Percentiles rank a stretch among this genome's conserved stretches.
Evolutionary conservation across 2,888 invertebrate species (phyloP).

Genomic region (Eupeodes latifasciatus): DNA sequence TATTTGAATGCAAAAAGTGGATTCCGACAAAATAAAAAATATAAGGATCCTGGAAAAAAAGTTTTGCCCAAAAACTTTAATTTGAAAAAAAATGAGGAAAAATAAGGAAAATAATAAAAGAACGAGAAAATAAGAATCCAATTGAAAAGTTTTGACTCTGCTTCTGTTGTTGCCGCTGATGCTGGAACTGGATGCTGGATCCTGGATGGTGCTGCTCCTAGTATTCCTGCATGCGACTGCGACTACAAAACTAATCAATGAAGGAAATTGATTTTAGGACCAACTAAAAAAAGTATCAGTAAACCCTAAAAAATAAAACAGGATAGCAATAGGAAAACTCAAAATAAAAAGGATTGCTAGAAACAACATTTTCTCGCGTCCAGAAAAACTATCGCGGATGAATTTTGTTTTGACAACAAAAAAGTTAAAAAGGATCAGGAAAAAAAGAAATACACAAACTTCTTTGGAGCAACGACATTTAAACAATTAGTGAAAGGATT

Average conservation of each 20-base stretch:
- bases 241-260: conserved; percentile 75
- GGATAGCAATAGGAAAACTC: background rate
- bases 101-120: conserved; percentile 41
- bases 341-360: background rate
- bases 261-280: conserved; percentile 73
- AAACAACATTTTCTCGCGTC: conserved; percentile 39
- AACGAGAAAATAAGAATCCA: conserved; percentile 74
- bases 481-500: conserved; percentile 70
- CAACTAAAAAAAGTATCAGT: conserved; percentile 57
- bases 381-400: conserved; percentile 36
- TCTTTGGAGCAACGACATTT: conserved; percentile 61
- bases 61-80: conserved; percentile 71
- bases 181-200: background rate
- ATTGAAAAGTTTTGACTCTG: conserved; percentile 74
- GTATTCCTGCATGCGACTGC: conserved; percentile 71
- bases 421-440: too few species aligned
- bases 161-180: conserved; percentile 50
- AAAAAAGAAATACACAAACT: conserved; percentile 35
- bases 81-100: conserved; percentile 55
- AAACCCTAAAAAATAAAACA: conserved; percentile 23
- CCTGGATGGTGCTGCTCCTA: conserved; percentile 7
- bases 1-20: conserved; percentile 72
- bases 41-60: conserved; percentile 39
- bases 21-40: conserved; percentile 3
- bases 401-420: conserved; percentile 23